Evolutionary conservation across 2,113 vertebrate species (phyloP).

Genomic region (Trichechus manatus): DNA sequence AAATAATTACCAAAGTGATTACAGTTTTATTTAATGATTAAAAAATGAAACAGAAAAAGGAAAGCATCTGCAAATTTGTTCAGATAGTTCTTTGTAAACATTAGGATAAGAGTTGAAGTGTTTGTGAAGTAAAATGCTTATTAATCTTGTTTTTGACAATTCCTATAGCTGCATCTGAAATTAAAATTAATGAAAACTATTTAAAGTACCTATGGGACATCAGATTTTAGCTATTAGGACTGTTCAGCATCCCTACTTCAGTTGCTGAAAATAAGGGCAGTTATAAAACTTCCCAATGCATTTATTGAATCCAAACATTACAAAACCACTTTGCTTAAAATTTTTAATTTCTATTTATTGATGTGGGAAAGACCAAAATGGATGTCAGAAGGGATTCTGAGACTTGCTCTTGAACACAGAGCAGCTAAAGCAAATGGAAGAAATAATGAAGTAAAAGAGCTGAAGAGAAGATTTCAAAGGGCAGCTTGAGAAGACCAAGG

Average conservation of each 20-base stretch:
- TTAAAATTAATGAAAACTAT: conserved; percentile 30
- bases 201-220: background rate
- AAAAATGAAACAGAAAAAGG: background rate
- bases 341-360: background rate
- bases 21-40: background rate
- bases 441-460: too few species aligned
- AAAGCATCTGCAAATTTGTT: conserved; percentile 27
- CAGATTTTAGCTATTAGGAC: background rate
- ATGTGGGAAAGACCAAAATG: too few species aligned
- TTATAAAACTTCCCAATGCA: background rate
- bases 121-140: conserved; percentile 39
- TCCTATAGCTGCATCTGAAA: background rate
- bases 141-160: conserved; percentile 39
- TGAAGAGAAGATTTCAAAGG: too few species aligned
- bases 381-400: too few species aligned
- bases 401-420: too few species aligned
- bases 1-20: conserved; percentile 22
- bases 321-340: background rate
- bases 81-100: background rate
- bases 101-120: conserved; percentile 38
- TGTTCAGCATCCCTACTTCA: background rate
- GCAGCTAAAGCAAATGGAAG: too few species aligned
- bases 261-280: background rate
- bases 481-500: too few species aligned
- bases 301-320: background rate